Conservation (phyloP, 2,797 vertebrate species). For the Notolabrus celidotus region DNA sequence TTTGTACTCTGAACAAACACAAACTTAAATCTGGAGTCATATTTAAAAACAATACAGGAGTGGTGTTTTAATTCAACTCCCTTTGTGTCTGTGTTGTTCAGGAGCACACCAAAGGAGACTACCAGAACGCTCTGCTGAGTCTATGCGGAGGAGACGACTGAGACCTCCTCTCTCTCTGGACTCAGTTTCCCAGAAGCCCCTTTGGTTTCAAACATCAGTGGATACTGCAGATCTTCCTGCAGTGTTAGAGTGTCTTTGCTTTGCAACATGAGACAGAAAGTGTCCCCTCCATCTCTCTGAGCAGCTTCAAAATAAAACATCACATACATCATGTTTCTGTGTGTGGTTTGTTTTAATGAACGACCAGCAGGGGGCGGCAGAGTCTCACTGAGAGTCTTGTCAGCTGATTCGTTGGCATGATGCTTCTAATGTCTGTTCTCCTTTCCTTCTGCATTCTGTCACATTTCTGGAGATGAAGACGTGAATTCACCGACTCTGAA, state of each 20-base stretch:
- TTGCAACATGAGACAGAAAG: background rate
- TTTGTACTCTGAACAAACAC: too few relatives aligned
- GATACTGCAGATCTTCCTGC: constrained; percentile 3
- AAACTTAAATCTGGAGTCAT: too few relatives aligned
- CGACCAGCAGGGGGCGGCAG: constrained; percentile 72
- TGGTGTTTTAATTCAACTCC: too few relatives aligned
- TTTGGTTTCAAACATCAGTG: background rate
- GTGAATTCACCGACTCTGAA: too few relatives aligned
- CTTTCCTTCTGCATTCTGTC: too few relatives aligned
- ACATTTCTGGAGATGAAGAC: too few relatives aligned
- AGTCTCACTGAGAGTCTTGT: constrained; percentile 18
- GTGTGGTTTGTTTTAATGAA: background rate
- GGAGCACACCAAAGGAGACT: constrained; percentile 98
- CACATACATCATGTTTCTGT: background rate
- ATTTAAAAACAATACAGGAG: too few relatives aligned
- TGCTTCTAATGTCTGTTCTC: too few relatives aligned
- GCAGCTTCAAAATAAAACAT: constrained; percentile 48
- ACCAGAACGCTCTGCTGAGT: constrained; percentile 93
- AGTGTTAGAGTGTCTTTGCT: constrained; percentile 17
- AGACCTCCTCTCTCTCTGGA: constrained; percentile 37
- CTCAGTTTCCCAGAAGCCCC: constrained; percentile 36
- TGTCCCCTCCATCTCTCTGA: constrained; percentile 5
- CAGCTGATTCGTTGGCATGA: too few relatives aligned
- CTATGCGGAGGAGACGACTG: constrained; percentile 95
- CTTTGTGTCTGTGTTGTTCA: constrained; percentile 49